Evolutionary conservation across 1,140 invertebrate species (phyloP).

Genomic region (Pseudomyrmex concolor): DNA sequence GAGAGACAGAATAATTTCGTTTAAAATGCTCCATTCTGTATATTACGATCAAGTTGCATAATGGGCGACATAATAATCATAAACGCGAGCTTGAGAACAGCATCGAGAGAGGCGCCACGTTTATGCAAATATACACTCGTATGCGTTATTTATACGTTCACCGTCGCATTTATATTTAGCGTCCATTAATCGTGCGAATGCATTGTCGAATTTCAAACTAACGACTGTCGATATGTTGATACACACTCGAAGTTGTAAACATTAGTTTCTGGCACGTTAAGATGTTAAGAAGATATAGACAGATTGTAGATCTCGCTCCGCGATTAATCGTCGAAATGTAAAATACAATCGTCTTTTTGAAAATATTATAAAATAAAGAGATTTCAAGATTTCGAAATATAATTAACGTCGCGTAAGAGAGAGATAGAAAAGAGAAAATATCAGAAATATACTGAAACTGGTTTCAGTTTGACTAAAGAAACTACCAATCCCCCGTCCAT

Average conservation of each 20-base stretch:
- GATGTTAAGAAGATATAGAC: neutral
- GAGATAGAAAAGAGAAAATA: neutral
- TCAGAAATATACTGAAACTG: no score
- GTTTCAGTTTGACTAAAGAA: neutral
- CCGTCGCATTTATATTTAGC: conserved; percentile 48
- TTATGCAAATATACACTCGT: conserved; percentile 52
- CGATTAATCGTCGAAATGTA: conserved; percentile 4
- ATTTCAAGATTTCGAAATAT: neutral
- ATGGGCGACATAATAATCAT: conserved; percentile 26
- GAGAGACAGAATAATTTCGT: conserved; percentile 28
- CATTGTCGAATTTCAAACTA: conserved; percentile 32
- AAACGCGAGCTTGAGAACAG: conserved; percentile 17
- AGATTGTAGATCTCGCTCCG: neutral
- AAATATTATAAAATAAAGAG: neutral
- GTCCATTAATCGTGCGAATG: conserved; percentile 39
- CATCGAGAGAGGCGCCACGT: conserved; percentile 40
- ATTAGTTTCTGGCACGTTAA: conserved; percentile 23
- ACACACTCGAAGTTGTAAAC: conserved; percentile 37
- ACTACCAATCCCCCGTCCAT: neutral
- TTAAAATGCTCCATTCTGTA: conserved; percentile 24
- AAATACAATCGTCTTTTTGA: neutral
- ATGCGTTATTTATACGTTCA: conserved; percentile 38
- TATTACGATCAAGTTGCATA: conserved; percentile 44
- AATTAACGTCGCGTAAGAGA: neutral
- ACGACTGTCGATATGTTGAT: conserved; percentile 24